These are phyloP conservation scores for Drosophila athabasca DNA, from an alignment of 1,140 invertebrate genomes.

Conservation along the genomic window DNA sequence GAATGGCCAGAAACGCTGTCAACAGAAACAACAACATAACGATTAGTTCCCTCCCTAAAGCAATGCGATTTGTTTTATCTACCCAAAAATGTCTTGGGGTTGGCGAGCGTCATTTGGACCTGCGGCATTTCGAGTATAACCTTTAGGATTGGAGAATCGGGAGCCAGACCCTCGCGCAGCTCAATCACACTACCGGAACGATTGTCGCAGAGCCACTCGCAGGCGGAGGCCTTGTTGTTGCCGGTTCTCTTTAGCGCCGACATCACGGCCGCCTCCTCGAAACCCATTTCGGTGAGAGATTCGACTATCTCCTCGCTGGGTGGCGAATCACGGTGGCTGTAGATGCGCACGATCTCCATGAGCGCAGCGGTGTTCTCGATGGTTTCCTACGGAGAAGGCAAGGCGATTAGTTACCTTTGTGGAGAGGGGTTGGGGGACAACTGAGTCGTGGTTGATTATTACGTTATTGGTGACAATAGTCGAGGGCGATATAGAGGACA, in stretches of 20 bases:
- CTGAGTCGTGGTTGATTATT: neutral
- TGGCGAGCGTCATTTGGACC: conserved; percentile 79
- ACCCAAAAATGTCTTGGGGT: conserved; percentile 83
- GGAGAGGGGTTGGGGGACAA: neutral
- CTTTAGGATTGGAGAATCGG: conserved; percentile 81
- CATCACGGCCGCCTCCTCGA: conserved; percentile 68
- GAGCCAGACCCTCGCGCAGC: conserved; percentile 72
- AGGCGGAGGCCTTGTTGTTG: conserved; percentile 82
- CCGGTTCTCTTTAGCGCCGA: conserved; percentile 73
- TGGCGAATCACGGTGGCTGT: conserved; percentile 76
- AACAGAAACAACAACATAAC: neutral
- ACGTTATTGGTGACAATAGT: conserved; percentile 75
- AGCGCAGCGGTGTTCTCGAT: conserved; percentile 78
- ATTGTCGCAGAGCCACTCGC: conserved; percentile 82
- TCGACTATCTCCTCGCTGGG: conserved; percentile 68
- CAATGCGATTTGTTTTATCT: neutral
- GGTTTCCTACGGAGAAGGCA: conserved; percentile 46
- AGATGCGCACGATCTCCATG: conserved; percentile 81
- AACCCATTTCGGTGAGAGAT: conserved; percentile 78
- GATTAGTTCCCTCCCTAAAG: neutral
- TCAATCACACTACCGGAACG: conserved; percentile 74
- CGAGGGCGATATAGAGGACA: conserved; percentile 74
- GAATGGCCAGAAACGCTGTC: conserved; percentile 75
- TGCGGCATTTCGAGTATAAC: conserved; percentile 81
- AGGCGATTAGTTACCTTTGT: neutral